Percentiles rank a stretch among this genome's conserved stretches.
Conservation (phyloP, 2,113 vertebrate species). For the Actenoides lindsayi region DNA sequence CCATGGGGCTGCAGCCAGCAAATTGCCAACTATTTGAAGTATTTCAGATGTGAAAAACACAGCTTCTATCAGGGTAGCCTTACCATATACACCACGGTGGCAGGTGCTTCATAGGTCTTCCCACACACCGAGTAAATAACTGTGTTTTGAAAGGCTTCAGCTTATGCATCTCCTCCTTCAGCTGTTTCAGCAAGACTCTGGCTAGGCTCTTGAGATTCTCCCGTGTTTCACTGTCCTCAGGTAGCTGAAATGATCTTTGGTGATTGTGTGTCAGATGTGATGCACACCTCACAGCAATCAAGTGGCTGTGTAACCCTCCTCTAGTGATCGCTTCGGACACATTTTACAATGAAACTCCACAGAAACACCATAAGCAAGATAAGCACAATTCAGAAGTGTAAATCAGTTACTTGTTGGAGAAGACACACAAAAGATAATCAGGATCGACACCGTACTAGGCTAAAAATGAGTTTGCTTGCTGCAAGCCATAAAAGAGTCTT, state of each 20-base stretch:
- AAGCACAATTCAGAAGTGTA: background rate
- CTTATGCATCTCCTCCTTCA: background rate
- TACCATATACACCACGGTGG: background rate
- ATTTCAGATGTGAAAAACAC: background rate
- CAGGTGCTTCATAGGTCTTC: background rate
- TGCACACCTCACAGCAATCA: background rate
- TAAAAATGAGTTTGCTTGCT: background rate
- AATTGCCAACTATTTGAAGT: background rate
- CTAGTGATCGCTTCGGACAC: fast-evolving
- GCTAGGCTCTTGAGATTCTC: background rate
- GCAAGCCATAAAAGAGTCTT: background rate
- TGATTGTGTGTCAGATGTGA: background rate
- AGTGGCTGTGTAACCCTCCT: background rate
- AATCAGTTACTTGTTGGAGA: background rate
- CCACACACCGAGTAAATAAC: background rate
- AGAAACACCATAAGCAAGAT: background rate
- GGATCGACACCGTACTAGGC: background rate
- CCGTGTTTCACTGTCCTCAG: background rate
- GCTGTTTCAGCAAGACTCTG: background rate
- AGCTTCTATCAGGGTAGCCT: background rate
- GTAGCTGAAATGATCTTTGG: background rate
- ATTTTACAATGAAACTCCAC: background rate
- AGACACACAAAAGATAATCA: background rate
- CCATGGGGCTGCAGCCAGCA: background rate
- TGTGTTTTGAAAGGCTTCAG: background rate